These are phyloP conservation scores for Ammodytes dubius DNA, from an alignment of 2,113 vertebrate genomes.

Conservation along the genomic window DNA sequence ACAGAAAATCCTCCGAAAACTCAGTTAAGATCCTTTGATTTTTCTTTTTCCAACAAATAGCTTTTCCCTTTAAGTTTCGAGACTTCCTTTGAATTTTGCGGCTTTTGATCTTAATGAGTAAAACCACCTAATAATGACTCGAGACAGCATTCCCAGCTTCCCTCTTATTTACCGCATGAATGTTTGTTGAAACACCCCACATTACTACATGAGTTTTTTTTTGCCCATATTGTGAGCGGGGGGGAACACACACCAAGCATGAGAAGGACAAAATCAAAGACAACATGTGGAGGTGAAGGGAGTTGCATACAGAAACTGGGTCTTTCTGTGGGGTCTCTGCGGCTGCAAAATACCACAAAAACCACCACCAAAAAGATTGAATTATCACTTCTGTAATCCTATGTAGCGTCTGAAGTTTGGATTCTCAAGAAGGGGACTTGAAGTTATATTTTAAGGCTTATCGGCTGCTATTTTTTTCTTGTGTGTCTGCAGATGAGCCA, in stretches of 20 bases:
- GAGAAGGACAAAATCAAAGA: constrained; percentile 62
- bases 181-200: constrained; percentile 76
- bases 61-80: constrained; percentile 53
- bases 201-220: constrained; percentile 71
- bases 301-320: constrained; percentile 30
- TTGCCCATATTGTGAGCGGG: constrained; percentile 63
- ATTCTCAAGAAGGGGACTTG: constrained; percentile 11
- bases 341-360: constrained; percentile 50
- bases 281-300: constrained; percentile 47
- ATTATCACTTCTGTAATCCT: constrained; percentile 56
- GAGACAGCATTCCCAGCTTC: constrained; percentile 69
- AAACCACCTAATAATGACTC: constrained; percentile 81
- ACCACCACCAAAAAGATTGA: constrained; percentile 38
- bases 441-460: constrained; percentile 12
- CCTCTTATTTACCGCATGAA: constrained; percentile 72
- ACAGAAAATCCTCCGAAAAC: constrained; percentile 56
- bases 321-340: constrained; percentile 52
- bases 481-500: not conserved
- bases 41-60: constrained; percentile 40
- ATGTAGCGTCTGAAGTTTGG: constrained; percentile 30
- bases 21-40: constrained; percentile 60
- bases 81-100: constrained; percentile 69
- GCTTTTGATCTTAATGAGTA: constrained; percentile 83
- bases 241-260: constrained; percentile 71
- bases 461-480: not conserved